Evolutionary conservation across 2,797 vertebrate genomes (phyloP).

Genomic region (Sebastes itinus): DNA sequence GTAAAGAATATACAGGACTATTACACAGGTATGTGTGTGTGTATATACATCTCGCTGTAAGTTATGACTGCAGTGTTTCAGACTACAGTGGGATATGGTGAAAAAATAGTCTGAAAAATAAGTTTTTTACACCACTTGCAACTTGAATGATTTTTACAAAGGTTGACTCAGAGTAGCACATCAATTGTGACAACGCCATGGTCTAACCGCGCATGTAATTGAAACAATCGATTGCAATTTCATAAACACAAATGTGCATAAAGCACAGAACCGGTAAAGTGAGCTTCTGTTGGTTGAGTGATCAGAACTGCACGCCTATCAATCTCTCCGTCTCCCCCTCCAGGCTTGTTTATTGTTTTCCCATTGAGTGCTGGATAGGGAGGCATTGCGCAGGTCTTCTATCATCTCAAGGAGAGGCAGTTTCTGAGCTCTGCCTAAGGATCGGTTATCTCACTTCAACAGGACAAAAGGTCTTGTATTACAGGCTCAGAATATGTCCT

Average conservation of each 20-base stretch:
- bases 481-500: constrained; percentile 39
- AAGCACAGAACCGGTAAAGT: constrained; percentile 67
- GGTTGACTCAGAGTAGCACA: constrained; percentile 65
- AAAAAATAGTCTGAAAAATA: constrained; percentile 24
- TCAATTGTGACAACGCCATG: constrained; percentile 69
- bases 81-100: constrained; percentile 6
- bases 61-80: background rate
- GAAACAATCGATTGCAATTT: constrained; percentile 80
- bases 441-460: constrained; percentile 49
- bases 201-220: constrained; percentile 75
- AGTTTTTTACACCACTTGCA: constrained; percentile 46
- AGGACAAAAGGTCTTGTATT: constrained; percentile 35
- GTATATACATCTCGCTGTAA: background rate
- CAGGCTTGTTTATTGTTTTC: constrained; percentile 67
- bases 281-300: constrained; percentile 72
- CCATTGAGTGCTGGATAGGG: constrained; percentile 48
- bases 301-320: constrained; percentile 73
- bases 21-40: background rate
- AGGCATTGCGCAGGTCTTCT: constrained; percentile 39
- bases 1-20: background rate
- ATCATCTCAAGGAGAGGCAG: constrained; percentile 42
- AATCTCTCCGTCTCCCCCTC: constrained; percentile 50
- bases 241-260: constrained; percentile 80
- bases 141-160: constrained; percentile 66
- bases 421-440: constrained; percentile 41